phyloP scores from a whole-genome alignment of 2,888 invertebrate genomes.

The Amphipyra tragopoginis region DNA sequence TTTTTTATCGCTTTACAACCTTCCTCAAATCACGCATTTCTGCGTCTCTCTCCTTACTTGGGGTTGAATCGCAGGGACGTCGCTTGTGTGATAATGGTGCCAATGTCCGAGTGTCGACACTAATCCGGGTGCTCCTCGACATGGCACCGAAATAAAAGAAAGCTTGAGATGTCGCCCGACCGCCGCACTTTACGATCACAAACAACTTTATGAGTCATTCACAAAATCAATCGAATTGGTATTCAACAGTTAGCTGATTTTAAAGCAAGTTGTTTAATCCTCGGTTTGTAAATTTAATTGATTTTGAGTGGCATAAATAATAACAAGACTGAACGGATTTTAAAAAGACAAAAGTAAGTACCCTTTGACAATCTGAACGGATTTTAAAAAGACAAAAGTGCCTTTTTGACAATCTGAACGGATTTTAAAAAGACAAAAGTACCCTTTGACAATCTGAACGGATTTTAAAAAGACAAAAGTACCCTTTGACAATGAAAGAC shows the following conservation, averaged over 20 bases:
- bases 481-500: too few relatives aligned
- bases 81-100: constrained; percentile 67
- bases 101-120: constrained; percentile 65
- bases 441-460: background rate
- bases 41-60: constrained; percentile 51
- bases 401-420: constrained; percentile 1
- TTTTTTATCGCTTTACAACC: constrained; percentile 56
- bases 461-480: background rate
- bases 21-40: constrained; percentile 59
- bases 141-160: constrained; percentile 79
- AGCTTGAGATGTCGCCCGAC: constrained; percentile 71
- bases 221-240: constrained; percentile 54
- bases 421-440: background rate
- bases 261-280: constrained; percentile 15
- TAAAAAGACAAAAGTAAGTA: constrained; percentile 8
- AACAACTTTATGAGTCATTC: constrained; percentile 60
- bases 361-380: background rate
- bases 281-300: constrained; percentile 21
- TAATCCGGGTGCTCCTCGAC: constrained; percentile 71
- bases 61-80: constrained; percentile 64
- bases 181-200: constrained; percentile 52
- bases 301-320: constrained; percentile 32
- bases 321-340: constrained; percentile 21
- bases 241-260: constrained; percentile 31
- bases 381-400: background rate